Percentiles rank a stretch among this genome's conserved stretches.
These are phyloP conservation scores for Choloepus hoffmanni DNA, from an alignment of 2,113 vertebrate species.

Conservation along the genomic window DNA sequence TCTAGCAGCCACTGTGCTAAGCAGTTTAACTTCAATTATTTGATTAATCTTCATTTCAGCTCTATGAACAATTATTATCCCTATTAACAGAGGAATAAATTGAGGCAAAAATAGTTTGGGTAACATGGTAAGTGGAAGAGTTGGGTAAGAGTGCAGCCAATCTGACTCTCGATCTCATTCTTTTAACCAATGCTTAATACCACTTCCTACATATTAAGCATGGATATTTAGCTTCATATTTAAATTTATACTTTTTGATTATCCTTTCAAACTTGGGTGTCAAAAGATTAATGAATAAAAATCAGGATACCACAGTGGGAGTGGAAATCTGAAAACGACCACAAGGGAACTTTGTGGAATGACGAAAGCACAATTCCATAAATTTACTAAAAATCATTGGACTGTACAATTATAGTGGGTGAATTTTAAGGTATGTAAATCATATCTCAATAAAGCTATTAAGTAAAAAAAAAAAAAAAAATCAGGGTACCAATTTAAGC, in stretches of 20 bases:
- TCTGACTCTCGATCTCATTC: neutral
- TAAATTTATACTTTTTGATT: conserved; percentile 30
- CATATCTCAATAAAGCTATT: conserved; percentile 1
- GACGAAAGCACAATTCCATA: neutral
- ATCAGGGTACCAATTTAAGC: neutral
- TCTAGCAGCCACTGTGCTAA: neutral
- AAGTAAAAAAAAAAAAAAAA: neutral
- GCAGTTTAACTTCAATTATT: neutral
- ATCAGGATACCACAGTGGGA: neutral
- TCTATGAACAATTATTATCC: conserved; percentile 8
- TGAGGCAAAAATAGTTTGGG: neutral
- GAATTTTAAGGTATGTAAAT: conserved; percentile 42
- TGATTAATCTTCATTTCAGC: conserved; percentile 24
- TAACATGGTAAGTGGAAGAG: neutral
- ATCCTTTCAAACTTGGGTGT: neutral
- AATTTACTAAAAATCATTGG: conserved; percentile 37
- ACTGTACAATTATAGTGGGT: neutral
- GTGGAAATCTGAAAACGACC: neutral
- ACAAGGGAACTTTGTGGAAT: neutral
- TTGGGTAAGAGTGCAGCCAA: neutral
- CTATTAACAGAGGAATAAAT: conserved; percentile 49
- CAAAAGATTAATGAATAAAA: conserved; percentile 32
- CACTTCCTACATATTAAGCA: conserved; percentile 2
- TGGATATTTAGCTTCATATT: neutral
- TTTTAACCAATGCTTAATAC: neutral